Conservation (phyloP, 1,140 invertebrate species). For the Galendromus occidentalis region DNA sequence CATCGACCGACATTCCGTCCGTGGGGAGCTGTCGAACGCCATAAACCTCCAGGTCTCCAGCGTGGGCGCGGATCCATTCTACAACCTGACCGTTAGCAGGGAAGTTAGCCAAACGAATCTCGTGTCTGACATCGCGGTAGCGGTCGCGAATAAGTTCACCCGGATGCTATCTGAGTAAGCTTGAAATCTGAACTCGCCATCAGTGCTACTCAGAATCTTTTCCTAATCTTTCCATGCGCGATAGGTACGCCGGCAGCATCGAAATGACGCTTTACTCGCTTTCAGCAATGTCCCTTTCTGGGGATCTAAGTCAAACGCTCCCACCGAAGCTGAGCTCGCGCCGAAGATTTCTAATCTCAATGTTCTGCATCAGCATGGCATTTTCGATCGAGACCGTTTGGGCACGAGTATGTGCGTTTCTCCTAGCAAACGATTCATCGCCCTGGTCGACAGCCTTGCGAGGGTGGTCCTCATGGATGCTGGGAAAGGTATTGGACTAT, state of each 20-base stretch:
- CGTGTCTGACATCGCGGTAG: neutral
- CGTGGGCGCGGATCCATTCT: constrained; percentile 8
- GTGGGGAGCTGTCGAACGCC: neutral
- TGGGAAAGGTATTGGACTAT: neutral
- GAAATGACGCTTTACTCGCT: neutral
- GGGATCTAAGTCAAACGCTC: neutral
- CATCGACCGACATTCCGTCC: neutral
- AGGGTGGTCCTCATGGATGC: neutral
- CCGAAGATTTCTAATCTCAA: neutral
- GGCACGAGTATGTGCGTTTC: neutral
- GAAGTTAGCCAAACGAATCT: neutral
- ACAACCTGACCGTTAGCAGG: neutral
- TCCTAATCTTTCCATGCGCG: neutral
- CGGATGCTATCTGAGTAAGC: neutral
- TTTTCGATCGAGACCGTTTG: neutral
- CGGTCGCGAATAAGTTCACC: neutral
- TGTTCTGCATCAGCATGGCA: neutral
- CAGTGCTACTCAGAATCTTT: no score
- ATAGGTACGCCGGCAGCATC: neutral
- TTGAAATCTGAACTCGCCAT: neutral
- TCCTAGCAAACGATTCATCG: neutral
- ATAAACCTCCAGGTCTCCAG: neutral
- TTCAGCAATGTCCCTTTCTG: constrained; percentile 8
- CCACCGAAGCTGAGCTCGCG: neutral
- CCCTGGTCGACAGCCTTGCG: neutral